A percentile compares a stretch with the other conserved stretches of the same genome.
These are phyloP conservation scores for Griposia aprilina DNA, from an alignment of 2,888 invertebrate species.

Conservation along the genomic window DNA sequence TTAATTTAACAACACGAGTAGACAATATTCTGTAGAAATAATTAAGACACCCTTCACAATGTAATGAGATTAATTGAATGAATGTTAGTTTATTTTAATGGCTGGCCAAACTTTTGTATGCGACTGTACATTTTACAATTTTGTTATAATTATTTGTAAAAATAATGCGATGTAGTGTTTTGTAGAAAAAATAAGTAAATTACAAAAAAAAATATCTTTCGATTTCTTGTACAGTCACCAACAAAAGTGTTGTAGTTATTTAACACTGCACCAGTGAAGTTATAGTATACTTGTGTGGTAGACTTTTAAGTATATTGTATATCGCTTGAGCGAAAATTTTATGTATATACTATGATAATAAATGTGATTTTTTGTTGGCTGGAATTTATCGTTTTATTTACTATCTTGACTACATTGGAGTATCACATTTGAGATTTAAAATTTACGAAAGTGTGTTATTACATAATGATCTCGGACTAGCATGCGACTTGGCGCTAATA, in stretches of 20 bases:
- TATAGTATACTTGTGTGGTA: constrained; percentile 51
- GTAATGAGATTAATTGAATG: constrained; percentile 52
- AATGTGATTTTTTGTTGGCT: constrained; percentile 72
- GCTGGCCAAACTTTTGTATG: constrained; percentile 37
- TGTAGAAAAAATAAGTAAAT: constrained; percentile 1
- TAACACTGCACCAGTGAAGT: constrained; percentile 23
- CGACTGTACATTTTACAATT: constrained; percentile 23
- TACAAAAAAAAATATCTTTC: neutral
- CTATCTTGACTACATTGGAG: neutral
- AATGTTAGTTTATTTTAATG: constrained; percentile 20
- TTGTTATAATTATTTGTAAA: neutral
- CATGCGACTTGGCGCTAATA: neutral
- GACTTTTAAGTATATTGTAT: constrained; percentile 58
- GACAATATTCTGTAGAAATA: constrained; percentile 27
- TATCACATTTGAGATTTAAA: neutral
- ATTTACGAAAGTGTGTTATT: neutral
- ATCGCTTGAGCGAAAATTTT: constrained; percentile 71
- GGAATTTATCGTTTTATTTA: constrained; percentile 64
- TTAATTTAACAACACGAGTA: constrained; percentile 9
- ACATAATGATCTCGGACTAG: neutral
- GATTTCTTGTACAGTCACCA: constrained; percentile 25
- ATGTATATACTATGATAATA: constrained; percentile 81
- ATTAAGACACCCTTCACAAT: constrained; percentile 43
- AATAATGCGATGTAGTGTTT: neutral
- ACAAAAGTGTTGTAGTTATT: constrained; percentile 39